Evolutionary conservation across 1,140 invertebrate genomes (phyloP), one percentile per base, ranked within the genome.

Genomic region (Drosophila seguyi): DNA sequence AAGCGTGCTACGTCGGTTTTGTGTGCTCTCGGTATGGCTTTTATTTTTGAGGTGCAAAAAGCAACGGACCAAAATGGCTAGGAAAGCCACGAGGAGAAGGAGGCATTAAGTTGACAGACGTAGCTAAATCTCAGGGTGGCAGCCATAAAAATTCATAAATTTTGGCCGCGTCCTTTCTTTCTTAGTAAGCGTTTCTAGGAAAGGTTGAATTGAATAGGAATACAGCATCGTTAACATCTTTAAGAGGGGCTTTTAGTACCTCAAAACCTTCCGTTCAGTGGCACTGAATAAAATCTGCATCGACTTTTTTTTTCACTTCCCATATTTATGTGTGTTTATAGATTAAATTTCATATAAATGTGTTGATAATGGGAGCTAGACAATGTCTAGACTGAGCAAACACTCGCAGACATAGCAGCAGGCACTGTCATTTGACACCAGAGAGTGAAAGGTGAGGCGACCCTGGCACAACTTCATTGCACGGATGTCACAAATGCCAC

Each of bases 261-360:
- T 29, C 16, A 50, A 18, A 6, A 11, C 25, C 4, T 48, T 48
- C 4, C 27, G 25, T 13, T 45, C 1, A 7, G 16, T 11, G 42
- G 18, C 20, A 47, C 14, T 47, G 16, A 48, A n/a, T n/a, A 6
- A 48, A 48, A 27, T 16, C 3, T 45, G 20, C 20, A 45, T 45
- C 20, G 6, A 8, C 14, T 11, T 34, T n/a, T 6, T 14, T 22
- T 34, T 36, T 53, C 14, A 22, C 18, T 38, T 55, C 5, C 34
- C 34, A 55, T 34, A 53, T 53, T 53, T 36, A n/a, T 25, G 14
- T 25, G 14, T 38, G 20, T 85, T 77, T 73, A 84, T 80, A 85
- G 77, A 85, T 85, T 77, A 84, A 80, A 80, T 85, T 85, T 85
- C 81, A 84, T 77, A 85, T 80, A 85, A 84, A 85, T 85, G 81